Conservation (phyloP, 2,113 vertebrate species). For the Thymallus thymallus region DNA sequence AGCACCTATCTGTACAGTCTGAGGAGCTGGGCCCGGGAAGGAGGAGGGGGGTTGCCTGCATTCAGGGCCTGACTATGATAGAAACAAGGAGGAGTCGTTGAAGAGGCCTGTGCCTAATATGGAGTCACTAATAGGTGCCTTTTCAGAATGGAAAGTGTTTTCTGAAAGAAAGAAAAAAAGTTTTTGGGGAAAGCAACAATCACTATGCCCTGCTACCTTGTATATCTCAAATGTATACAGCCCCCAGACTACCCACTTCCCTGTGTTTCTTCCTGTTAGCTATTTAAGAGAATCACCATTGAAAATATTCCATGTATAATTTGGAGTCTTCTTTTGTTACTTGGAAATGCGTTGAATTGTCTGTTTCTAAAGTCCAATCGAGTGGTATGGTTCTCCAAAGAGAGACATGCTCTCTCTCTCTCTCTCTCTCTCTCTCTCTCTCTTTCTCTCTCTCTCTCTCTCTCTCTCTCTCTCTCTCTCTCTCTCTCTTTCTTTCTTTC, state of each 20-base stretch:
- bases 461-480: constrained; percentile 7
- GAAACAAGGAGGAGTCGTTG: constrained; percentile 79
- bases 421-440: constrained; percentile 13
- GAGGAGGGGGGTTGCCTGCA: constrained; percentile 50
- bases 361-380: constrained; percentile 54
- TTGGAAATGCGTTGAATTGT: constrained; percentile 70
- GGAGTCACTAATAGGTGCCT: constrained; percentile 81
- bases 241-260: constrained; percentile 41
- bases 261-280: constrained; percentile 49
- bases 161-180: constrained; percentile 70
- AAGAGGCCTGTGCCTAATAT: constrained; percentile 75
- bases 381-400: constrained; percentile 46
- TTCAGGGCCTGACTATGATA: constrained; percentile 72
- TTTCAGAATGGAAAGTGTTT: constrained; percentile 80
- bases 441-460: constrained; percentile 12
- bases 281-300: constrained; percentile 66
- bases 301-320: constrained; percentile 71
- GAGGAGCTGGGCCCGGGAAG: constrained; percentile 46
- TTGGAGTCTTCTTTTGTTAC: constrained; percentile 71
- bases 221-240: constrained; percentile 78
- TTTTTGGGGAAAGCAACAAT: constrained; percentile 76
- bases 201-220: constrained; percentile 72
- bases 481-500: background rate
- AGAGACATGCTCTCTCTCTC: constrained; percentile 4
- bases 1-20: constrained; percentile 67